Evolutionary conservation across 2,113 vertebrate species (phyloP).

Genomic region (Campylorhamphus procurvoides): DNA sequence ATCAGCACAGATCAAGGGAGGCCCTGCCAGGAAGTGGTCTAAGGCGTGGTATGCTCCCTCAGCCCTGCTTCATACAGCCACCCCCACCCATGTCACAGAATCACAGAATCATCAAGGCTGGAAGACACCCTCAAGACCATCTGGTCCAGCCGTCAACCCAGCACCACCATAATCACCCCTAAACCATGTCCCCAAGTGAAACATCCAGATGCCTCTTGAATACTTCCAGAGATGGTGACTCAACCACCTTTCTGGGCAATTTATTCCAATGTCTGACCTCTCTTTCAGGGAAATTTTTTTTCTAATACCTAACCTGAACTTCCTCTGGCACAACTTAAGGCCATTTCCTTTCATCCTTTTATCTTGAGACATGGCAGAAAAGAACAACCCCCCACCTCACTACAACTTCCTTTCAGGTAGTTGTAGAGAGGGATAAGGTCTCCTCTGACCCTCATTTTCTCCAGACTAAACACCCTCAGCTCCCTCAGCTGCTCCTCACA

Average conservation of each 20-base stretch:
- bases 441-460: not conserved
- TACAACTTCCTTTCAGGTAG: not conserved
- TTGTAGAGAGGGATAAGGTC: not conserved
- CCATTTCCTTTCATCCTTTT: not conserved
- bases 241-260: not conserved
- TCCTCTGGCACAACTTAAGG: not conserved
- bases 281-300: not conserved
- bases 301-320: not conserved
- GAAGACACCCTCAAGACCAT: not conserved
- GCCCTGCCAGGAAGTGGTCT: not conserved
- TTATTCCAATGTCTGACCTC: not conserved
- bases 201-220: not conserved
- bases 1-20: not conserved
- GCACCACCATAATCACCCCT: not conserved
- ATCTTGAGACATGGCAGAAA: not conserved
- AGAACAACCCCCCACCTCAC: not conserved
- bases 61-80: not conserved
- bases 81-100: not conserved
- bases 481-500: not conserved
- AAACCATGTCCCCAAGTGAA: not conserved
- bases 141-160: not conserved
- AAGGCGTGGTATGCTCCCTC: not conserved
- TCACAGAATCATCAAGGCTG: not conserved
- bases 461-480: not conserved
- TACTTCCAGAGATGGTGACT: not conserved